These are phyloP conservation scores for Threskiornis aethiopicus DNA, from an alignment of 2,797 vertebrate genomes.

Conservation along the genomic window DNA sequence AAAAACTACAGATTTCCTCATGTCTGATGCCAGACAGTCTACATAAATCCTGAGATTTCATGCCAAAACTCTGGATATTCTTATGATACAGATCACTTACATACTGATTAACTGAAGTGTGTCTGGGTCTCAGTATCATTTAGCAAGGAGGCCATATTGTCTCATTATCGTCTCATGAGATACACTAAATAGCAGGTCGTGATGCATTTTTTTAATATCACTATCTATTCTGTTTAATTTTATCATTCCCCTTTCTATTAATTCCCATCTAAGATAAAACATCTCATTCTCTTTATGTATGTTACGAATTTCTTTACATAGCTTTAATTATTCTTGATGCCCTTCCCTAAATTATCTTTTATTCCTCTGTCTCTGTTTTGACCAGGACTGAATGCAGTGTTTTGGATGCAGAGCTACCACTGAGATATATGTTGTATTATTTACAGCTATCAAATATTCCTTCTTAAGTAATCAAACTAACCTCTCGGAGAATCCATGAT, in stretches of 20 bases:
- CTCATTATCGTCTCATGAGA: neutral
- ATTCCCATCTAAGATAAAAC: neutral
- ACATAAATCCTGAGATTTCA: neutral
- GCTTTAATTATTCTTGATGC: neutral
- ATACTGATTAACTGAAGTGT: neutral
- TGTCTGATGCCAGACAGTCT: neutral
- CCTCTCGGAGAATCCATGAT: neutral
- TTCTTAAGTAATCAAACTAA: neutral
- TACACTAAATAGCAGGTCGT: neutral
- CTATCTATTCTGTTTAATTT: neutral
- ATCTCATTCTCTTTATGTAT: neutral
- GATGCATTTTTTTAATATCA: neutral
- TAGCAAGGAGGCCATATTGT: accelerated
- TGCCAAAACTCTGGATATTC: neutral
- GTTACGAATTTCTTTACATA: neutral
- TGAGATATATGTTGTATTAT: neutral
- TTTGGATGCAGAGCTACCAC: neutral
- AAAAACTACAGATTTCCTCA: neutral
- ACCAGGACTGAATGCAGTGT: neutral
- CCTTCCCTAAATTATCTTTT: neutral
- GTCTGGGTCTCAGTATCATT: neutral
- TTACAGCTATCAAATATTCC: neutral
- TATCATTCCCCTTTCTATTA: neutral
- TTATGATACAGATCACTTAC: neutral
- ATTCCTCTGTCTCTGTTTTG: neutral